Base-by-base conservation (phyloP, 2,113 vertebrate species). In the Psittacula cyanocephala region DNA sequence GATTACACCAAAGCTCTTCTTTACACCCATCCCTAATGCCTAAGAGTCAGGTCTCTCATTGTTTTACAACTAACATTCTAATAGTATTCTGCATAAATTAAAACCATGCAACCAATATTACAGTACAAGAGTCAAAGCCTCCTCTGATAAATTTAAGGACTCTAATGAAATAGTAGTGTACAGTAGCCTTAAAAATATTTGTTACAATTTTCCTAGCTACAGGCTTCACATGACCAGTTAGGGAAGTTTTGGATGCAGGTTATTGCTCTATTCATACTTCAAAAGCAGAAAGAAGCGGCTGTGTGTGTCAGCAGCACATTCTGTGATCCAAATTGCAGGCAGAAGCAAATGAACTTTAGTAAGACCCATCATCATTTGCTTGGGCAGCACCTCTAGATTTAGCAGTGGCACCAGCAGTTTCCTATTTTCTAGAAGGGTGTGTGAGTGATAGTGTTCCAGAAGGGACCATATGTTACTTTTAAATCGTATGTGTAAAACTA, bases 1-100 rank as follows among this genome's bases (percentile, higher is more conserved):
- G 95, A 95, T 97, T 95, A 95, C 47, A 89, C 49, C 55, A 88
- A 88, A 93, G 72, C 92, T 88, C 69, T 75, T 91, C 85, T 79
- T 86, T 81, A 90, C 23, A 86, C 18, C 27, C 28, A 60, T 52
- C 57, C 50, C 20, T 25, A 81, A 24, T 22, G n/a, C 27, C 29
- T 28, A 68, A 25, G 57, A 70, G 31, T 67, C n/a, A 77, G 25
- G 37, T 62, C 53, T 83, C 65, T 70, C 37, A 50, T 39, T 64
- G 15, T 28, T 78, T 69, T 49, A 71, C 8, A 76, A 37, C 41
- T 28, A 64, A 81, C 27, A 79, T 85, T 17, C 46, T 65, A 62
- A 67, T 1, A 53, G 6, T 17, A 63, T 43, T 68, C 60, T 68
- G 22, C 37, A 69, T 37, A 59, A 89, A 81, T 68, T 50, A 49